phyloP scores from a whole-genome alignment of 2,797 vertebrate species.

The Caiman crocodilus region DNA sequence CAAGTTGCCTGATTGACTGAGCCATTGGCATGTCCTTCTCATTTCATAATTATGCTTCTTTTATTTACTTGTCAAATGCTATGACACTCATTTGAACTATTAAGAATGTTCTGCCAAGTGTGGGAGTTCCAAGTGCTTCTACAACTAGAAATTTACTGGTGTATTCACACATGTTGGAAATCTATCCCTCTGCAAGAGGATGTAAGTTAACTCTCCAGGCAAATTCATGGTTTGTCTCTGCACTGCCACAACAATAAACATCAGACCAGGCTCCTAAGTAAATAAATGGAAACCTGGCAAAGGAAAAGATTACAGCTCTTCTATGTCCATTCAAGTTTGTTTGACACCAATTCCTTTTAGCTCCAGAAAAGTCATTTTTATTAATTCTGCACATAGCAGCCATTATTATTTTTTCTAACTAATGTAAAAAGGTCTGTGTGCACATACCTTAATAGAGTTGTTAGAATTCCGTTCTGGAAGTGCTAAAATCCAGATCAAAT shows the following conservation, averaged over 20 bases:
- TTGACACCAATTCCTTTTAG: constrained; percentile 40
- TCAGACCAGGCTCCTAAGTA: constrained; percentile 3
- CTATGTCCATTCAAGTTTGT: constrained; percentile 34
- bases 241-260: no score
- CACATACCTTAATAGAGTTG: neutral
- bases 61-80: neutral
- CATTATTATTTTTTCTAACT: neutral
- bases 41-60: neutral
- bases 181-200: neutral
- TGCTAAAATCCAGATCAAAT: neutral
- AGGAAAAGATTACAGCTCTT: neutral
- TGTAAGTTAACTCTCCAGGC: neutral
- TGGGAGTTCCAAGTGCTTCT: neutral
- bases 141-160: neutral
- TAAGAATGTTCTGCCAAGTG: neutral
- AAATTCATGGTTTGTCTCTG: no score
- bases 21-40: neutral
- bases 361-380: constrained; percentile 55
- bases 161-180: neutral
- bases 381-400: neutral
- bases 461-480: neutral
- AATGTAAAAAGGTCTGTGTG: neutral
- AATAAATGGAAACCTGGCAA: constrained; percentile 23
- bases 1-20: neutral
- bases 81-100: neutral